Evolutionary conservation across 2,113 vertebrate species (phyloP).

Genomic region (Ctenodactylus gundi): DNA sequence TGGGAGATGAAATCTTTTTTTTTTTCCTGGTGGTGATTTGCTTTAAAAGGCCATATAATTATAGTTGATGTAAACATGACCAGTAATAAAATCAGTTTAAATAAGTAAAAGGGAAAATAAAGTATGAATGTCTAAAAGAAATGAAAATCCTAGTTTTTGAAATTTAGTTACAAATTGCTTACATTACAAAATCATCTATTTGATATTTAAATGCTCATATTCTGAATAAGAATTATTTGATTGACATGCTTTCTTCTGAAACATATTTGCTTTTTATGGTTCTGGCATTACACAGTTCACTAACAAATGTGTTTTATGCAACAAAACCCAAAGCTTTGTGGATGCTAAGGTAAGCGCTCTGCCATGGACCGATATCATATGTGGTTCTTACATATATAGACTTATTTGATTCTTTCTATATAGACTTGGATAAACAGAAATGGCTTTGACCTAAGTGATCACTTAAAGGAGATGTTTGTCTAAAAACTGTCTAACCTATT

Average conservation of each 20-base stretch:
- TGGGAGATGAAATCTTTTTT: no score
- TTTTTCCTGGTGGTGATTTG: background rate
- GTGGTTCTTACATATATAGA: background rate
- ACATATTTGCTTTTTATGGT: background rate
- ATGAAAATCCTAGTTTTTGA: background rate
- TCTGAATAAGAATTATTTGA: background rate
- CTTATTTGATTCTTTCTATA: background rate
- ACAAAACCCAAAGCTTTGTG: background rate
- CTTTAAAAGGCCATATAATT: constrained; percentile 9
- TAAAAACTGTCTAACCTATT: background rate
- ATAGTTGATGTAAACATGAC: background rate
- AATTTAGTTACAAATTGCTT: constrained; percentile 18
- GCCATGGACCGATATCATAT: no score
- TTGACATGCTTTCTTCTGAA: background rate
- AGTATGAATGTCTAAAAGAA: background rate
- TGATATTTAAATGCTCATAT: background rate
- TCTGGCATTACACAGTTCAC: background rate
- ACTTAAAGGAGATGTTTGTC: background rate
- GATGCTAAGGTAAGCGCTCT: background rate
- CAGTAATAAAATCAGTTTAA: background rate
- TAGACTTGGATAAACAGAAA: background rate
- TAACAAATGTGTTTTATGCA: no score
- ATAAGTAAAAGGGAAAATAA: background rate
- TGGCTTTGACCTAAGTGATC: background rate
- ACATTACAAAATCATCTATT: background rate